Evolutionary conservation across 1,140 invertebrate genomes (phyloP).

Genomic region (Cepaea nemoralis): DNA sequence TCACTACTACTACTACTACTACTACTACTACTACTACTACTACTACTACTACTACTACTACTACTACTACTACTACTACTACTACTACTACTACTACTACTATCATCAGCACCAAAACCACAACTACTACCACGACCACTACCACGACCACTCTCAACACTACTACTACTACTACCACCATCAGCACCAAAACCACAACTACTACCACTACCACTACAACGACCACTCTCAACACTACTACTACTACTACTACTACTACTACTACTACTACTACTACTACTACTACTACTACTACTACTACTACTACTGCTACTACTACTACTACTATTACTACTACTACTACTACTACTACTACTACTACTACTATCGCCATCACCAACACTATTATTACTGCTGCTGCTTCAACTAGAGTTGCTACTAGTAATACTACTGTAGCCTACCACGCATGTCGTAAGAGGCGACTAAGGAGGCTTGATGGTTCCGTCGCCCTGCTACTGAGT

Average conservation of each 20-base stretch:
- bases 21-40: slow-evolving; percentile 25
- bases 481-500: too few species aligned
- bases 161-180: background rate
- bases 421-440: too few species aligned
- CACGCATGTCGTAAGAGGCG: too few species aligned
- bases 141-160: too few species aligned
- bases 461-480: too few species aligned
- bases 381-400: too few species aligned
- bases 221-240: background rate
- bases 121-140: background rate
- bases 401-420: too few species aligned
- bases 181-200: background rate
- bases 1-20: slow-evolving; percentile 32
- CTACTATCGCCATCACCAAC: background rate
- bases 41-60: background rate
- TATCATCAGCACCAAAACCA: background rate
- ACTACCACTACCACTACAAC: background rate
- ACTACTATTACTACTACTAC: slow-evolving; percentile 7
- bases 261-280: slow-evolving; percentile 17
- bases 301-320: slow-evolving; percentile 18
- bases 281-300: slow-evolving; percentile 12
- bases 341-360: slow-evolving; percentile 26
- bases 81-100: slow-evolving; percentile 2
- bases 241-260: background rate
- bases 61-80: background rate